These are phyloP conservation scores for Tuberolachnus salignus DNA, from an alignment of 2,888 invertebrate species.

Conservation along the genomic window DNA sequence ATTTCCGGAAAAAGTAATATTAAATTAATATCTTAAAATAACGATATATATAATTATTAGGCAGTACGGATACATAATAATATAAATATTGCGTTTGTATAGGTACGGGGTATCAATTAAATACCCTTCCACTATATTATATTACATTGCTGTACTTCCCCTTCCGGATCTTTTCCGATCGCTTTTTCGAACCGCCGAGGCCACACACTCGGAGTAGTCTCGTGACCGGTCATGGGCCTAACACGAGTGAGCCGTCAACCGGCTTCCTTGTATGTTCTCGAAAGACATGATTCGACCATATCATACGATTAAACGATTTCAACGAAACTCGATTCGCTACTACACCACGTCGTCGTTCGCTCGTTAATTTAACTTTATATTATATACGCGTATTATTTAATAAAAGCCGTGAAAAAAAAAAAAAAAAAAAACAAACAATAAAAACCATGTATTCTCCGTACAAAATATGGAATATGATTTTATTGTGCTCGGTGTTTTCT, in stretches of 20 bases:
- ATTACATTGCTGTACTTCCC: conserved; percentile 24
- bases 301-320: not conserved
- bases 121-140: conserved; percentile 26
- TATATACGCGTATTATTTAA: too few relatives aligned
- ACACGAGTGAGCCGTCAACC: conserved; percentile 56
- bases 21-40: too few relatives aligned
- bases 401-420: too few relatives aligned
- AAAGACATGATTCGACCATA: not conserved
- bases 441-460: conserved; percentile 15
- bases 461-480: not conserved
- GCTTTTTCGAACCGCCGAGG: conserved; percentile 40
- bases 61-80: too few relatives aligned
- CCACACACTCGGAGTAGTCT: conserved; percentile 45
- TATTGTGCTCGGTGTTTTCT: not conserved
- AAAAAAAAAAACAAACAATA: too few relatives aligned
- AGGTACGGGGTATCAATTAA: conserved; percentile 30
- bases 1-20: too few relatives aligned
- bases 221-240: conserved; percentile 53
- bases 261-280: conserved; percentile 54
- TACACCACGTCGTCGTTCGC: too few relatives aligned
- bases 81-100: too few relatives aligned
- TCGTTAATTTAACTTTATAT: too few relatives aligned
- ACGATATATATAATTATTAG: not conserved
- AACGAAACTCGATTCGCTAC: too few relatives aligned
- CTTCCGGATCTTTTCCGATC: conserved; percentile 44